Percentiles rank a stretch among this genome's conserved stretches.
These are phyloP conservation scores for Saxidomus purpurata DNA, from an alignment of 1,140 invertebrate genomes.

Conservation along the genomic window DNA sequence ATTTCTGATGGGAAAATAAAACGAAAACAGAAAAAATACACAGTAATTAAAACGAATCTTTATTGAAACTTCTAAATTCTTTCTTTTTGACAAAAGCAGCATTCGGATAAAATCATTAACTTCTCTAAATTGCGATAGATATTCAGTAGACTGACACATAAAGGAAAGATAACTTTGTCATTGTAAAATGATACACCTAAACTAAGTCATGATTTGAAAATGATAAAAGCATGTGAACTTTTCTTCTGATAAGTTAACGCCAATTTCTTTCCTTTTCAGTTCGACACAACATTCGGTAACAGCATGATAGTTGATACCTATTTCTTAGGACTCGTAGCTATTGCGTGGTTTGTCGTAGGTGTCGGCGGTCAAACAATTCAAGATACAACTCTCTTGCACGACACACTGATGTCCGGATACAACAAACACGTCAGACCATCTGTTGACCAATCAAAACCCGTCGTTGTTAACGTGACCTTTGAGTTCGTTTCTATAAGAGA, in stretches of 20 bases:
- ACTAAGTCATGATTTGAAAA: background rate
- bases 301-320: background rate
- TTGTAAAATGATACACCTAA: background rate
- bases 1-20: too few species aligned
- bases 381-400: background rate
- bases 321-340: background rate
- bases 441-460: conserved; percentile 21
- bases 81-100: too few species aligned
- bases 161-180: too few species aligned
- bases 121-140: too few species aligned
- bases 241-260: background rate
- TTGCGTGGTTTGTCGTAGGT: too few species aligned
- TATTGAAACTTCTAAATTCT: too few species aligned
- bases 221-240: too few species aligned
- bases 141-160: too few species aligned
- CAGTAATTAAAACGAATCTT: too few species aligned
- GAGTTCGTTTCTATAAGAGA: conserved; percentile 49
- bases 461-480: conserved; percentile 56
- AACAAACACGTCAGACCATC: conserved; percentile 61
- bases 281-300: background rate
- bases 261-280: background rate
- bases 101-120: too few species aligned
- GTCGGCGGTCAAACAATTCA: background rate
- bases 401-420: conserved; percentile 10
- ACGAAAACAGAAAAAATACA: too few species aligned